phyloP scores from a whole-genome alignment of 2,797 vertebrate genomes.

The Rhodeus uyekii region DNA sequence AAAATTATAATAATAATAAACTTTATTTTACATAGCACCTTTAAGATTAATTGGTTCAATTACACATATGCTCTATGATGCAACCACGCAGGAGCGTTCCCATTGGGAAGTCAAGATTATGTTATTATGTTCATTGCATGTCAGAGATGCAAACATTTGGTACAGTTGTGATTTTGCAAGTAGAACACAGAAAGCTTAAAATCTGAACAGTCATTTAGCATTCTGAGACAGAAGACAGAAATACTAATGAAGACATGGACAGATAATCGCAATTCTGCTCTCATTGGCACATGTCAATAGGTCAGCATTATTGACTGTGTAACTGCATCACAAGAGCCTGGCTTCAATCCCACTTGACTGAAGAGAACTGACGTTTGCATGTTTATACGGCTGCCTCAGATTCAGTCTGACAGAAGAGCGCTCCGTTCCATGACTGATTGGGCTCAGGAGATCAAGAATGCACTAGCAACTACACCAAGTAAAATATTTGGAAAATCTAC shows the following conservation, averaged over 20 bases:
- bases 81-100: too few species aligned
- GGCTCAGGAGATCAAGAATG: constrained; percentile 33
- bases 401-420: constrained; percentile 18
- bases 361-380: neutral
- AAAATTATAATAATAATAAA: too few species aligned
- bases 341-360: neutral
- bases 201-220: neutral
- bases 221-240: neutral
- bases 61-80: too few species aligned
- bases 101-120: too few species aligned
- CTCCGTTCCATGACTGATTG: constrained; percentile 26
- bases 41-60: too few species aligned
- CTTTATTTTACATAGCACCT: too few species aligned
- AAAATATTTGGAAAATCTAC: constrained; percentile 55
- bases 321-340: constrained; percentile 6
- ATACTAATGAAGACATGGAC: neutral
- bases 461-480: constrained; percentile 30
- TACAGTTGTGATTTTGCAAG: neutral
- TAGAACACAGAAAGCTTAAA: neutral
- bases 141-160: too few species aligned
- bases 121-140: too few species aligned
- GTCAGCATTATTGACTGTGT: constrained; percentile 7
- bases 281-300: constrained; percentile 4
- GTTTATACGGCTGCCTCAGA: neutral
- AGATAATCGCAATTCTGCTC: constrained; percentile 13